Conservation (phyloP, 2,797 vertebrate genomes). For the Artibeus lituratus region DNA sequence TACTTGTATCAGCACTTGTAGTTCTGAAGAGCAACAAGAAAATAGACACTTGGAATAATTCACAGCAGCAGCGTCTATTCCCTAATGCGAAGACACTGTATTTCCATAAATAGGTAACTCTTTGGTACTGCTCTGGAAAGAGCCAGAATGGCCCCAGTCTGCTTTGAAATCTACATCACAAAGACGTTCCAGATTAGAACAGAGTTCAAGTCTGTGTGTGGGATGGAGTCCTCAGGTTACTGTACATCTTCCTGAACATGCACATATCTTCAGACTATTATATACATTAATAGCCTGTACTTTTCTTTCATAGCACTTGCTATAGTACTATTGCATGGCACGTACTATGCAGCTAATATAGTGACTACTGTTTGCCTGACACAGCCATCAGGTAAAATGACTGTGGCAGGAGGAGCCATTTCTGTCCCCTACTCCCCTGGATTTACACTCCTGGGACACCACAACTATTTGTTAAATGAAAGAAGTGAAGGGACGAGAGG, state of each 20-base stretch:
- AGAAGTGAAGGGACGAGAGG: not conserved
- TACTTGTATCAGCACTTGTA: not conserved
- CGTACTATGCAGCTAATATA: not conserved
- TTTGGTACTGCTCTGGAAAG: not conserved
- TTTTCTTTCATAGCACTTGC: not conserved
- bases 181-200: not conserved
- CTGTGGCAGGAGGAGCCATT: not conserved
- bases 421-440: not conserved
- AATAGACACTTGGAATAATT: not conserved
- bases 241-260: too few species aligned
- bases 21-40: not conserved
- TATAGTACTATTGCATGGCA: not conserved
- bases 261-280: not conserved
- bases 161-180: not conserved
- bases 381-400: not conserved
- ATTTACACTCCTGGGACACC: not conserved
- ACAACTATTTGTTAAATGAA: not conserved
- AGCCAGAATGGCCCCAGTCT: not conserved
- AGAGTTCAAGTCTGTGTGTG: not conserved
- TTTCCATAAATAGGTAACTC: not conserved
- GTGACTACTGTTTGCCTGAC: not conserved
- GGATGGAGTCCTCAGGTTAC: not conserved
- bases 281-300: not conserved
- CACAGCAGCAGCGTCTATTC: not conserved
- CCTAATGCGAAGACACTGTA: not conserved